Evolutionary conservation across 2,888 invertebrate species (phyloP), one percentile per base, ranked within the genome.

Genomic region (Ellobium chinense): DNA sequence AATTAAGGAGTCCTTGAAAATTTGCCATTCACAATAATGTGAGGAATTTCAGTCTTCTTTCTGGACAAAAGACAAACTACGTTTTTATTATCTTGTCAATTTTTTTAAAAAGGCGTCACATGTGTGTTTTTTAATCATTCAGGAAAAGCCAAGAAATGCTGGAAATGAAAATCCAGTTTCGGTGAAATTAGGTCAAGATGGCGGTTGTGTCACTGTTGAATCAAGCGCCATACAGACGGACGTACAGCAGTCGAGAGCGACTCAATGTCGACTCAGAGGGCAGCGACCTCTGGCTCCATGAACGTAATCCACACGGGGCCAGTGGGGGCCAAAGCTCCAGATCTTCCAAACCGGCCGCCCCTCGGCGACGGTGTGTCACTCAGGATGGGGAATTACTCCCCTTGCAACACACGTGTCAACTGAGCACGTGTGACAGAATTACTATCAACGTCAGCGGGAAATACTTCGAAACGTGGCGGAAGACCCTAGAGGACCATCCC

Each of bases 401-500:
- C n/a, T 29, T 85, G 24, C 84, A 86, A 21, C 92, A 92, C 83
- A 85, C 85, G 70, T 92, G 92, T 81, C 84, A 84, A 36, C 81
- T 89, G 24, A 83, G 85, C 29, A 92, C 91, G 1, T 92, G 92
- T 81, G 91, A 92, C 78, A 82, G 91, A 29, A 89, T 93, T 36
- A 89, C 89, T 0, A 91, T 93, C 80, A 93, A 93, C 85, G 92
- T 93, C 18, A 91, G 92, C 78, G 93, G 93, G 14, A 90, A 91
- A 87, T 89, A 91, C 84, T 93, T 91, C 80, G 92, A 92, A 82
- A 91, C 91, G 9, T 89, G 92, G 85, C 87, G 90, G 34, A 90
- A 89, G 65, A 86, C 91, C 24, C 87, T 93, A 24, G 90, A 93
- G 70, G 84, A 85, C 65, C 92, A 92, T 70, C 93, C 93, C 1